These are phyloP conservation scores for Ornithoptera alexandrae DNA, from an alignment of 2,888 invertebrate genomes.

Conservation along the genomic window DNA sequence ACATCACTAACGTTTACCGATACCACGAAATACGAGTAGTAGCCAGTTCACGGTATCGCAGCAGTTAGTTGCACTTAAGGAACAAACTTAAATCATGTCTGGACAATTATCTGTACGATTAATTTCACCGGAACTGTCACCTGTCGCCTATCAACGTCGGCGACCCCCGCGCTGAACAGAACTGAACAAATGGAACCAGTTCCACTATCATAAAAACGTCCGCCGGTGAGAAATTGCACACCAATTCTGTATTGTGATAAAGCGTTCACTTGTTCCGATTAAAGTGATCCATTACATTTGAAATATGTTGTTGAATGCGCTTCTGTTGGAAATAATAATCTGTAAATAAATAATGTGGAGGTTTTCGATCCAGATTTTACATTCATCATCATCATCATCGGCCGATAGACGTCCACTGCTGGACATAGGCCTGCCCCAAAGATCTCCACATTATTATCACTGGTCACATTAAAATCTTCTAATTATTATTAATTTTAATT, in stretches of 20 bases:
- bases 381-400: no score
- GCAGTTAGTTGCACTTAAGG: background rate
- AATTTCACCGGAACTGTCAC: constrained; percentile 8
- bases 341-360: no score
- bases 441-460: no score
- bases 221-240: constrained; percentile 10
- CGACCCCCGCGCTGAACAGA: constrained; percentile 6
- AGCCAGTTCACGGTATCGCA: background rate
- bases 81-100: constrained; percentile 2
- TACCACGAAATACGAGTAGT: background rate
- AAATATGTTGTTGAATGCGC: no score
- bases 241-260: constrained; percentile 1
- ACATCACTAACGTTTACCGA: background rate
- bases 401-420: no score
- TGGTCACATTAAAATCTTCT: no score
- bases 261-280: background rate
- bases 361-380: no score
- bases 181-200: constrained; percentile 15
- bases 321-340: no score
- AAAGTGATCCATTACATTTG: no score
- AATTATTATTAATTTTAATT: no score
- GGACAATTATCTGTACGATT: constrained; percentile 7
- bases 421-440: no score
- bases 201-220: constrained; percentile 10
- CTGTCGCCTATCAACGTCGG: background rate